Base-by-base conservation (phyloP, 1,140 invertebrate genomes). In the Aphidius gifuensis region DNA sequence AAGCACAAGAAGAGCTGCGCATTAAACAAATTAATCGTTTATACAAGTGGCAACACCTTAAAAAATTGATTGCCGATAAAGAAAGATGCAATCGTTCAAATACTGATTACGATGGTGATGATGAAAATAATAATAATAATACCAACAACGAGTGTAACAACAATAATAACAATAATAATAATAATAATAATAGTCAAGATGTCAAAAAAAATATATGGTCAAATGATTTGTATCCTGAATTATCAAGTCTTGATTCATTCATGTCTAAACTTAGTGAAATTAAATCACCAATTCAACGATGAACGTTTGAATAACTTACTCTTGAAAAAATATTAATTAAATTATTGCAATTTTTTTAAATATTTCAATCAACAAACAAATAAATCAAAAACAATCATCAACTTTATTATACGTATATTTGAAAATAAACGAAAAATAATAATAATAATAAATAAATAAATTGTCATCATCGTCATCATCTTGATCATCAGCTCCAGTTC, bases 1-100 rank as follows among this genome's bases (percentile, higher is more conserved):
- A 73, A 50, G 81, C 82, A 2, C 77, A 83, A 60, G 49, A 49
- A 9, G 78, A 83, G 59, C 68, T 83, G 42, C 73, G 73, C 38
- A 66, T 42, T 5, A 82, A 79, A 62, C 81, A 83, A 62, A 67
- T 76, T 32, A 69, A 72, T 7, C 68, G 80, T 32, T 74, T 73
- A 60, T 62, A 67, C 39, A 77, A 71, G 39, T 83, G 81, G 81
- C 75, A 78, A 40, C 55, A 73, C 21, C 55, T 32, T 82, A 23
- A 80, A 77, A 60, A 68, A 68, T 5, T 71, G 71, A 51, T 65
- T 73, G 11, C 50, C 67, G 40, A 67, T 67, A 16, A 23, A 60
- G 9, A 45, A 60, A 23, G 55, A 42, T 9, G 53, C 38, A 43
- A 47, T 58, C 4, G 23, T 47, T 32, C 53, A 55, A 8, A 45